Evolutionary conservation across 2,888 invertebrate genomes (phyloP), one percentile per base, ranked within the genome.

Genomic region (Apamea monoglypha): DNA sequence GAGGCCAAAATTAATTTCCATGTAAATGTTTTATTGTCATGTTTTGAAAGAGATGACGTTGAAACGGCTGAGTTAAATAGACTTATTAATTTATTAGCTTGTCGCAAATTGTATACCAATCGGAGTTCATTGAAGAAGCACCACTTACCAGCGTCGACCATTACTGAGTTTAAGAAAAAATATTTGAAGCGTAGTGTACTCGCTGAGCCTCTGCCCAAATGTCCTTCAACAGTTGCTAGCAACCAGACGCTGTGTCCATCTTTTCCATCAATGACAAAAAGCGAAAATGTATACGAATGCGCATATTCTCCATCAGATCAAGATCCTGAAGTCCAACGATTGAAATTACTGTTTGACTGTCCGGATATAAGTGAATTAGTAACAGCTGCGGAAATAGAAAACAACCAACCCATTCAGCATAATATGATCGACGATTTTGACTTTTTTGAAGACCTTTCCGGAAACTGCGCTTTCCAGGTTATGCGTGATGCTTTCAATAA

Each of bases 321-420:
- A 4, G 92, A 93, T 73, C 80, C 91, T 16, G 94, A 94, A 87
- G 76, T 75, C 14, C 82, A 84, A 81, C 89, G 92, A 32, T 91
- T 95, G 0, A 94, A 92, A 83, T 92, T 92, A 77, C 91, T 96
- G 44, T 96, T 96, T 85, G 94, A 95, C 63, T 96, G 96, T 85
- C 95, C 96, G 14, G 96, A 96, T 88, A 93, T 97, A 66, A 96
- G 95, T 86, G 96, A 96, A 90, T 90, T 96, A 80, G 94, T 96
- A 18, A 95, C 96, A 56, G 94, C 95, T 40, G 92, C 93, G 64
- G 96, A 97, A 93, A 95, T 96, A 83, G 92, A 92, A n/a, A 94
- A 90, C 77, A 90, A 93, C 59, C 89, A 91, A 77, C 95, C 95
- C 47, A 88, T 92, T 12, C 90, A 88, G 64, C 95, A 96, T 80